Evolutionary conservation across 2,888 invertebrate genomes (phyloP), one percentile per base, ranked within the genome.

Genomic region (Tenthredo mesomela): DNA sequence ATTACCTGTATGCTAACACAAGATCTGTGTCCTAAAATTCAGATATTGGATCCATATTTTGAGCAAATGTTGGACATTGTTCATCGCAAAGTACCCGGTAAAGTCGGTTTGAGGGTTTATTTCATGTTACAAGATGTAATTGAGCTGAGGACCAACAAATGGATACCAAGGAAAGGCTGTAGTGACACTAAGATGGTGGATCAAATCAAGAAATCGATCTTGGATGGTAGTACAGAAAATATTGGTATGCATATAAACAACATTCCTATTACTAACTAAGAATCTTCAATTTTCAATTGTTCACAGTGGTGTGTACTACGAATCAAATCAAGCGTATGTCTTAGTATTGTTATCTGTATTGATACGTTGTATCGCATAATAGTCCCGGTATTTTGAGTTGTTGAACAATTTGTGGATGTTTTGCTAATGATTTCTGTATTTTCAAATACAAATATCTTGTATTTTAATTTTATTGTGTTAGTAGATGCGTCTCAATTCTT

Each of bases 151-250:
- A 95, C 95, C 90, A 96, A 96, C 90, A 96, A 96, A 88, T 99
- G 99, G 99, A 95, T 97, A 84, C 96, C 97, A 2, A 95, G 98
- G 85, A 95, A 98, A 87, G 97, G 97, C 86, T 98, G 98, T 89
- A 96, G 96, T 61, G 97, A 97, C 90, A 99, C 99, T 1, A 98
- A 98, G 93, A 98, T 97, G 94, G 98, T 97, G 94, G 98, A 98
- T 90, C 97, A 99, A 94, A 98, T 99, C 86, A 97, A 98, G 90
- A 96, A n/a, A n/a, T n/a, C n/a, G n/a, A n/a, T n/a, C n/a, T n/a
- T 97, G 89, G 98, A 54, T 7, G n/a, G 7, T 54, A n/a, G n/a
- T n/a, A 54, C 54, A n/a, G n/a, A 54, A 54, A n/a, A 90, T 90
- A 85, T 87, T 89, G 12, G 88, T 90, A 50, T 50, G 50, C 18